Base-by-base conservation (phyloP, 2,797 vertebrate species). In the Erpetoichthys calabaricus region DNA sequence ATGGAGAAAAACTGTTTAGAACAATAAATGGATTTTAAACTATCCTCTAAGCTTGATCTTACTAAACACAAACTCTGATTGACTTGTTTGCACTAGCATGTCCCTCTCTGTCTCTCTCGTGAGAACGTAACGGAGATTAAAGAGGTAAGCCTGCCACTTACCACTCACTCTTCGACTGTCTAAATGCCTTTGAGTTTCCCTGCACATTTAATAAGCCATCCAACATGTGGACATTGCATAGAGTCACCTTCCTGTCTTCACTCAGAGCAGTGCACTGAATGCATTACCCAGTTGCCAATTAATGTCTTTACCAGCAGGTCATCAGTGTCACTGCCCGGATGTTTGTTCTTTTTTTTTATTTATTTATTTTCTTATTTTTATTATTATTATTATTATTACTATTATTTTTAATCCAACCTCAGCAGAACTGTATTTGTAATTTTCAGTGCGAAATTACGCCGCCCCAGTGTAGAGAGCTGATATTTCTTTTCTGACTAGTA, bases 401-500 rank as follows among this genome's bases (percentile, higher is more conserved):
- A 25, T 25, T 25, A 25, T 73, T 57, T 83, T 72, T 76, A 84
- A 86, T 82, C 89, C 80, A 89, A 87, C 84, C 80, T 87, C 83
- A 89, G 61, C 25, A 84, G 87, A 85, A 80, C 83, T 92, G 83
- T 86, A 86, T 84, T 85, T 91, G 85, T 90, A 91, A 91, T 82
- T 86, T 85, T 84, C 80, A 91, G 80, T 90, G 87, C 88, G 87
- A 94, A 94, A 91, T 84, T 79, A 86, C 85, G 83, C 78, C 78
- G 79, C 84, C 80, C 89, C 89, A 87, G 77, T 86, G 87, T 89
- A 90, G 87, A 86, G 67, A 82, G 89, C 87, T 91, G 83, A 90
- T 91, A 85, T 92, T 86, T 92, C 86, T 90, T 91, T 89, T 94
- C 90, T 92, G 91, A 92, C 91, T 91, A 90, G 90, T 91, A 90